Percentiles rank a stretch among this genome's conserved stretches.
phyloP scores from a whole-genome alignment of 2,888 invertebrate genomes.

The Drosophila planitibia region DNA sequence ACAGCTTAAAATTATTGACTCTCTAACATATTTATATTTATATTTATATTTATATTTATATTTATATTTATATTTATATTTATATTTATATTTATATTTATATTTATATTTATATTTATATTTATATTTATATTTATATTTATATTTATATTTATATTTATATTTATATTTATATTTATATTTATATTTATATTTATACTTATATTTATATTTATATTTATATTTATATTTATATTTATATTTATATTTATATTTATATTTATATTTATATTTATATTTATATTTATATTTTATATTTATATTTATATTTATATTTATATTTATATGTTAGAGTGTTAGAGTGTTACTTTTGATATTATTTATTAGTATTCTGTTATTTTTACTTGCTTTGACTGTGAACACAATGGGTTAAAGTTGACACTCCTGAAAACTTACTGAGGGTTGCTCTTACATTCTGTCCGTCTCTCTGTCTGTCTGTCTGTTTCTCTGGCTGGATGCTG shows the following conservation, averaged over 20 bases:
- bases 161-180: not conserved
- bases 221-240: not conserved
- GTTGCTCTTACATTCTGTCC: slow-evolving; percentile 5
- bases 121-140: not conserved
- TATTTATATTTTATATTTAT: not conserved
- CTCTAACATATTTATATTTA: not conserved
- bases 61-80: not conserved
- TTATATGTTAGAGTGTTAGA: not conserved
- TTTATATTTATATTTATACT: not conserved
- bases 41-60: not conserved
- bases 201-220: not conserved
- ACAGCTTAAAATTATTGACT: not conserved
- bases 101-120: not conserved
- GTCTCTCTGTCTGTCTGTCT: not conserved
- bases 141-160: not conserved
- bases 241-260: too few species aligned
- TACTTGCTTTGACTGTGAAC: not conserved
- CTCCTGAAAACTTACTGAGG: slow-evolving; percentile 7
- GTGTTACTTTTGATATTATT: not conserved
- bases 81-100: not conserved
- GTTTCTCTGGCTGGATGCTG: slow-evolving; percentile 14
- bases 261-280: not conserved
- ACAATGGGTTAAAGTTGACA: slow-evolving; percentile 2
- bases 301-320: not conserved
- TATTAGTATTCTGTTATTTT: not conserved